A percentile compares a stretch with the other conserved stretches of the same genome.
Conservation (phyloP, 2,113 vertebrate genomes). For the Gnathonemus longibarbis region DNA sequence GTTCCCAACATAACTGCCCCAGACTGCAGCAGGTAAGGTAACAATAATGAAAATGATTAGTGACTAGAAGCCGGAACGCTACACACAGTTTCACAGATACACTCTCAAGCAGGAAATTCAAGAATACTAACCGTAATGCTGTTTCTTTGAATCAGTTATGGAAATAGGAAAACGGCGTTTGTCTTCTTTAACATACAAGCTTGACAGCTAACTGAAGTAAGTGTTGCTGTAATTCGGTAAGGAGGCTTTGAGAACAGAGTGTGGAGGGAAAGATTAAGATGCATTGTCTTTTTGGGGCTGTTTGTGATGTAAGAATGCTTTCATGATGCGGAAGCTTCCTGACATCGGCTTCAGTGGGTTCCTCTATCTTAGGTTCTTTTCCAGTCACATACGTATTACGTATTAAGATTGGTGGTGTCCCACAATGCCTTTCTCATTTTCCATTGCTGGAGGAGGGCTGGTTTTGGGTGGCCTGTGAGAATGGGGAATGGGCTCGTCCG, state of each 20-base stretch:
- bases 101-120: background rate
- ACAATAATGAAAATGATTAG: background rate
- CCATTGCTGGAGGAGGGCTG: background rate
- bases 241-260: background rate
- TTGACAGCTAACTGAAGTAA: background rate
- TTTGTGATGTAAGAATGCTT: background rate
- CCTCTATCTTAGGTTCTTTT: background rate
- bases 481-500: background rate
- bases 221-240: background rate
- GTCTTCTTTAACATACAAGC: background rate
- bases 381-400: background rate
- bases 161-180: background rate
- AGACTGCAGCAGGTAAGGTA: background rate
- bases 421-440: background rate
- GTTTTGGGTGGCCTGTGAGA: slow-evolving; percentile 6
- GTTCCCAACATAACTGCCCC: background rate
- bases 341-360: background rate
- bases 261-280: background rate
- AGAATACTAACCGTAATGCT: background rate
- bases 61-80: background rate
- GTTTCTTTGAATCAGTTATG: background rate
- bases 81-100: background rate
- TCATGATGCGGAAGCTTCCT: background rate
- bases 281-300: background rate
- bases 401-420: background rate